A percentile compares a stretch with the other conserved stretches of the same genome.
Evolutionary conservation across 2,113 vertebrate species (phyloP).

Genomic region (Raphicerus campestris): DNA sequence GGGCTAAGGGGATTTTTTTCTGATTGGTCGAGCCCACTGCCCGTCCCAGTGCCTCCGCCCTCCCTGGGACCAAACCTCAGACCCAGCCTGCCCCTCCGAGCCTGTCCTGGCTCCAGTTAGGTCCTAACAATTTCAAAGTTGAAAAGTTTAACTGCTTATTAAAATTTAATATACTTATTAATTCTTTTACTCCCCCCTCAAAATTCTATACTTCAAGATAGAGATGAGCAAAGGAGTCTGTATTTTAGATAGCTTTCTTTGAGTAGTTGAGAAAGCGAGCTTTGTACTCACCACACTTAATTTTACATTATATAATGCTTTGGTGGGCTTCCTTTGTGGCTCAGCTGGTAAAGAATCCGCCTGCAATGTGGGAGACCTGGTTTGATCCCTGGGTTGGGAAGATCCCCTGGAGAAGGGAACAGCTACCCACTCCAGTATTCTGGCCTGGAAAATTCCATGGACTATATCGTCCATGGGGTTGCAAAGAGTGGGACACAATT

Average conservation of each 20-base stretch:
- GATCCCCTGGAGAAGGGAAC: not conserved
- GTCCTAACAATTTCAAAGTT: too few species aligned
- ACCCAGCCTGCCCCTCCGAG: too few species aligned
- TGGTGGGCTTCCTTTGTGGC: not conserved
- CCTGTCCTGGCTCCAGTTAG: too few species aligned
- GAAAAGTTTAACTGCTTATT: not conserved
- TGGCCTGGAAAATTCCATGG: not conserved
- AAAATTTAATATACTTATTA: not conserved
- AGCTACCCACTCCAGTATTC: not conserved
- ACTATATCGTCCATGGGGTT: not conserved
- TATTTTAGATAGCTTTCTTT: not conserved
- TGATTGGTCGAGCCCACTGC: too few species aligned
- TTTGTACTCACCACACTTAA: not conserved
- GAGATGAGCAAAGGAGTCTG: not conserved
- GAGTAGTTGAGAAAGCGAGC: not conserved
- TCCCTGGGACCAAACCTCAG: too few species aligned
- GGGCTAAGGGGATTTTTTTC: too few species aligned
- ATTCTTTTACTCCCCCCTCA: not conserved
- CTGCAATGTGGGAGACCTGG: not conserved
- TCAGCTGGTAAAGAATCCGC: not conserved
- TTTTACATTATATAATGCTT: not conserved
- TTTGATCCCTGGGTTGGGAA: not conserved
- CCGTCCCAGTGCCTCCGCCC: too few species aligned
- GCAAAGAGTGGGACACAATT: not conserved
- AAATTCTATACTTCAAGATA: not conserved